These are phyloP conservation scores for Saiga tatarica DNA, from an alignment of 2,113 vertebrate genomes.

Conservation along the genomic window DNA sequence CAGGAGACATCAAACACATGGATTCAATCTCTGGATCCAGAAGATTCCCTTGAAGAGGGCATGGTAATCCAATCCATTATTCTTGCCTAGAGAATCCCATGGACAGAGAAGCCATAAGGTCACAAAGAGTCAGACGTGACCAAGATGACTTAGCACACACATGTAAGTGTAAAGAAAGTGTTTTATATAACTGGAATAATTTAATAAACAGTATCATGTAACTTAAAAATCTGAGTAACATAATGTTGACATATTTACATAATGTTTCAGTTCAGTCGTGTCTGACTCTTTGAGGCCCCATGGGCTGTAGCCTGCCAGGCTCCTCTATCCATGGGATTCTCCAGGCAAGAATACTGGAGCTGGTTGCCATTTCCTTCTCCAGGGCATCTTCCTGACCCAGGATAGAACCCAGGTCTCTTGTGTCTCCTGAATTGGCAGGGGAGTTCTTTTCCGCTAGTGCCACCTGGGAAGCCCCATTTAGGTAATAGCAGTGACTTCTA, in stretches of 20 bases:
- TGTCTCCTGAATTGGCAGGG: not conserved
- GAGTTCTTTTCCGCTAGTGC: not conserved
- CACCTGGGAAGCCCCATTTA: not conserved
- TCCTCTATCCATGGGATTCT: not conserved
- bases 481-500: not conserved
- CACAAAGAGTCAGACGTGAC: not conserved
- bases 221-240: not conserved
- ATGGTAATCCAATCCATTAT: not conserved
- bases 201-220: not conserved
- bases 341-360: not conserved
- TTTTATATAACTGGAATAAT: not conserved
- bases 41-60: not conserved
- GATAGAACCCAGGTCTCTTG: not conserved
- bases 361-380: not conserved
- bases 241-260: not conserved
- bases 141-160: not conserved
- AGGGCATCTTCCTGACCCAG: not conserved
- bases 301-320: not conserved
- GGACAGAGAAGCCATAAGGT: not conserved
- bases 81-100: not conserved
- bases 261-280: not conserved
- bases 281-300: accelerated
- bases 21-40: not conserved
- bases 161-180: not conserved
- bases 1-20: not conserved